Conservation (phyloP, 2,888 invertebrate species). For the Machimus rusticus region DNA sequence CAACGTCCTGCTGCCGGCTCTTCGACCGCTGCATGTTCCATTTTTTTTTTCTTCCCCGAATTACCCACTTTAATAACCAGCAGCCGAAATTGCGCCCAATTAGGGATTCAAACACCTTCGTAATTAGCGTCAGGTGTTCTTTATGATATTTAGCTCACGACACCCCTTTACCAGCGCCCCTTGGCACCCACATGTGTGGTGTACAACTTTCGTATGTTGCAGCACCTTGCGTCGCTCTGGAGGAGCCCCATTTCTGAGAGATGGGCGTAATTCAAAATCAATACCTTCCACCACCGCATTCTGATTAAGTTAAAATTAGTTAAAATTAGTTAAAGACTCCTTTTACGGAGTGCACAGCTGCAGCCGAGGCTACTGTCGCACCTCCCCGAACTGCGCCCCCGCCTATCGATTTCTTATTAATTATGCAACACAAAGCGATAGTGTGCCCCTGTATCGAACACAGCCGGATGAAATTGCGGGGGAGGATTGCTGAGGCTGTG, state of each 20-base stretch:
- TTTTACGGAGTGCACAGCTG: neutral
- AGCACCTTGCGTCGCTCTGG: neutral
- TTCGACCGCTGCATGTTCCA: neutral
- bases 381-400: neutral
- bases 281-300: neutral
- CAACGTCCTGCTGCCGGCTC: neutral
- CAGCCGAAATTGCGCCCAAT: conserved; percentile 20
- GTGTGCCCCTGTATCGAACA: neutral
- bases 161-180: neutral
- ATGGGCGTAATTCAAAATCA: conserved; percentile 21
- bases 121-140: conserved; percentile 33
- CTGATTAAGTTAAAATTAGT: conserved; percentile 16
- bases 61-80: conserved; percentile 7
- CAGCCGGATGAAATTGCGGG: neutral
- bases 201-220: neutral
- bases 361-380: neutral
- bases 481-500: neutral
- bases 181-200: neutral
- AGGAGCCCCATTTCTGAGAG: neutral
- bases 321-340: conserved; percentile 1
- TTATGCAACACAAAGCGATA: neutral
- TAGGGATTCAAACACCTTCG: conserved; percentile 25
- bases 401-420: neutral
- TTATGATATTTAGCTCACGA: neutral
- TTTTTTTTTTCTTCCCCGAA: neutral